Conservation (phyloP, 2,797 vertebrate genomes). For the Nothura maculosa region DNA sequence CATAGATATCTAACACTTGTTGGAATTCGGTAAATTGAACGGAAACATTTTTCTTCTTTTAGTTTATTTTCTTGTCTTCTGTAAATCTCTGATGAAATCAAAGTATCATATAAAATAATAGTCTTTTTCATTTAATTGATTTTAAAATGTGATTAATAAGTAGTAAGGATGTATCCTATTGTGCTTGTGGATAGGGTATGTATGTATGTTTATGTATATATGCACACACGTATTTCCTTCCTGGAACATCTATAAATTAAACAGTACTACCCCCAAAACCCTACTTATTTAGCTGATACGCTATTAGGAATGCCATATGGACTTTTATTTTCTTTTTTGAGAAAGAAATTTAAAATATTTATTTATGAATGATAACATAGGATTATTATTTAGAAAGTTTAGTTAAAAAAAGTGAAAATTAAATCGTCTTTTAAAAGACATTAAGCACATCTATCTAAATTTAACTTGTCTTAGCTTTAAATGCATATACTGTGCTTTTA, state of each 20-base stretch:
- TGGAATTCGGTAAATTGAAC: slow-evolving; percentile 55
- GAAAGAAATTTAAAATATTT: slow-evolving; percentile 37
- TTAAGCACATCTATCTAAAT: background rate
- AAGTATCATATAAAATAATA: slow-evolving; percentile 17
- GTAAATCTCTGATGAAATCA: slow-evolving; percentile 4
- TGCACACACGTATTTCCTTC: slow-evolving; percentile 53
- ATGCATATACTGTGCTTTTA: background rate
- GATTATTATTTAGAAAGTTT: background rate
- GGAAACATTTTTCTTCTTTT: slow-evolving; percentile 20
- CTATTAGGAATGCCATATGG: slow-evolving; percentile 37
- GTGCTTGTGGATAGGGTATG: slow-evolving; percentile 31
- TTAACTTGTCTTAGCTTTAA: background rate
- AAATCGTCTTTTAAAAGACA: background rate
- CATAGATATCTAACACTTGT: slow-evolving; percentile 72
- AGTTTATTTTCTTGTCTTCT: slow-evolving; percentile 31
- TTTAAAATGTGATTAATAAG: background rate
- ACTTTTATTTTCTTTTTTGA: slow-evolving; percentile 9
- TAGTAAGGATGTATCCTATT: background rate
- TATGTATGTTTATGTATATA: slow-evolving; percentile 54
- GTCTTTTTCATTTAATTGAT: background rate
- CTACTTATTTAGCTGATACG: slow-evolving; percentile 29
- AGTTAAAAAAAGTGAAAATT: background rate
- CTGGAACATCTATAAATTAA: background rate
- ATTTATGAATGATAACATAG: slow-evolving; percentile 26
- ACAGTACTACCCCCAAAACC: background rate